Base-by-base conservation (phyloP, 2,797 vertebrate genomes). In the Aphelocoma californica region DNA sequence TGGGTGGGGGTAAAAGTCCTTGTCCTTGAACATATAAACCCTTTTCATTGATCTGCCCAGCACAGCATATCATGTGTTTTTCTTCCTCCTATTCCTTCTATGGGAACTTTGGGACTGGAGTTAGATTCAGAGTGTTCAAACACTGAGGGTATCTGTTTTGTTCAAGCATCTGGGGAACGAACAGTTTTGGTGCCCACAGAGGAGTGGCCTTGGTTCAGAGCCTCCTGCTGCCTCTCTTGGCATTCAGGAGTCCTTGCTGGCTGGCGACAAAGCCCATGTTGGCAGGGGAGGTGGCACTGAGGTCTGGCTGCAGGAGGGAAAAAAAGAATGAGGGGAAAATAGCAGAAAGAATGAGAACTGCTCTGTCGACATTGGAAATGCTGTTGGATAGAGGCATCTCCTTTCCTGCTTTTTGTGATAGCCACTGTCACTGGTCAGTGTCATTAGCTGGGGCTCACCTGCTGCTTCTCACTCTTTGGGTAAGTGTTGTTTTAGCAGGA, bases 281-380 rank as follows among this genome's bases (percentile, higher is more conserved):
- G 4, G 21, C 45, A 50, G n/a, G 18, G 38, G 36, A 74, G 48
- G 72, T 67, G 70, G 15, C 61, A 18, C 21, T 20, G 38, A 54
- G 16, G 16, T 64, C 51, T 91, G 84, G 24, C 58, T 90, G 53
- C 57, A 38, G 47, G n/a, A 58, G 32, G 9, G 6, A n/a, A 42
- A 42, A 72, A 74, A n/a, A 1, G 6, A 45, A 2, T 0, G 2
- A 57, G 34, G 16, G 16, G 12, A n/a, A 5, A 34, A 1, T 8
- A 64, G 62, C 20, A 38, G 32, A 12, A 57, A 54, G 26, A 54
- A 17, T 45, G 36, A 53, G 26, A 89, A 25, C 29, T 58, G 36
- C n/a, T 66, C 53, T 40, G n/a, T 57, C 34, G 42, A 36, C 44
- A 1, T 18, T 58, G 21, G 56, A 58, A 65, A 7, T 36, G 28